phyloP scores from a whole-genome alignment of 2,888 invertebrate genomes.

The Drosophila emarginata region DNA sequence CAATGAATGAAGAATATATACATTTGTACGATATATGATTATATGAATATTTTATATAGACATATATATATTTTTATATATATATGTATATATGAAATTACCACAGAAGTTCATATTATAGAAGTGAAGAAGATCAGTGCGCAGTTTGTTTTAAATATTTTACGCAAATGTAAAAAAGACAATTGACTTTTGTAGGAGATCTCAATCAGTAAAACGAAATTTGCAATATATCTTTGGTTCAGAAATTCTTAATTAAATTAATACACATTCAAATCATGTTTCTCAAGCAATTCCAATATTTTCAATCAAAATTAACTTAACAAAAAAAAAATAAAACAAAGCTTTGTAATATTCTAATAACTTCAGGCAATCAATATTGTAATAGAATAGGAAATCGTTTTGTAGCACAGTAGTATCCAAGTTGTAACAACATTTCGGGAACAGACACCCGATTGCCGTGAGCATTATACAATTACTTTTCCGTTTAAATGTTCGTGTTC shows the following conservation, averaged over 20 bases:
- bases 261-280: background rate
- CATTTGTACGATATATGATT: constrained; percentile 1
- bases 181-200: constrained; percentile 19
- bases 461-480: background rate
- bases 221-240: background rate
- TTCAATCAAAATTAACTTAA: background rate
- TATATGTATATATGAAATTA: constrained; percentile 13
- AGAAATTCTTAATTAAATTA: background rate
- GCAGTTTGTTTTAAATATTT: constrained; percentile 42
- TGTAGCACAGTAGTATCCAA: background rate
- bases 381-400: background rate
- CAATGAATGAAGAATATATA: constrained; percentile 1
- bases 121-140: background rate
- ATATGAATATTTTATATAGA: background rate
- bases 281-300: background rate
- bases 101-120: constrained; percentile 21
- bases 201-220: constrained; percentile 16
- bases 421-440: background rate
- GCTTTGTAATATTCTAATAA: background rate
- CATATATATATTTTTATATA: constrained; percentile 8
- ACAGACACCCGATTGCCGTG: background rate
- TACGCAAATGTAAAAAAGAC: background rate
- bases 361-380: background rate
- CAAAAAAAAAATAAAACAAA: no score
- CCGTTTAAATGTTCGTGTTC: background rate